phyloP scores from a whole-genome alignment of 2,888 invertebrate genomes.

The Aleiodes testaceus region DNA sequence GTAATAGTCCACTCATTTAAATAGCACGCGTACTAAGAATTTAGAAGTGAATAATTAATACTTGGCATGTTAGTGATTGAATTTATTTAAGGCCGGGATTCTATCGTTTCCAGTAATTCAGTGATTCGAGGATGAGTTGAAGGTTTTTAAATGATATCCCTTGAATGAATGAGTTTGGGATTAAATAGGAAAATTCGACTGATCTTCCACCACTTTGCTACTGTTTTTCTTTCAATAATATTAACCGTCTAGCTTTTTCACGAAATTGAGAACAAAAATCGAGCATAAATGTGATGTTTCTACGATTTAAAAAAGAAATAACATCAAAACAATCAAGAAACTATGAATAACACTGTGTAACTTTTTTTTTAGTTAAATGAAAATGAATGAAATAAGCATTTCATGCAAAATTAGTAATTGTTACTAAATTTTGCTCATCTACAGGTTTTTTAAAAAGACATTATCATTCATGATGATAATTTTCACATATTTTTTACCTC shows the following conservation, averaged over 20 bases:
- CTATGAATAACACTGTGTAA: conserved; percentile 25
- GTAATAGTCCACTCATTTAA: conserved; percentile 6
- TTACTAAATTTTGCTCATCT: conserved; percentile 16
- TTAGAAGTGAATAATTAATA: conserved; percentile 19
- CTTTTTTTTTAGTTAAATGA: conserved; percentile 33
- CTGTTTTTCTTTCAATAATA: conserved; percentile 34
- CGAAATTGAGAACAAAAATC: conserved; percentile 50
- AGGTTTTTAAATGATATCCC: conserved; percentile 30
- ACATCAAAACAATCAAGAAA: conserved; percentile 21
- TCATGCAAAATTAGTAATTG: conserved; percentile 21
- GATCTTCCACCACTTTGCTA: neutral
- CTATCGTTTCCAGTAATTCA: neutral
- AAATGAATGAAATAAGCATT: conserved; percentile 53
- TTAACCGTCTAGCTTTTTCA: conserved; percentile 70
- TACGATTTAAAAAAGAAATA: too few species aligned
- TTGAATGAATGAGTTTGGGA: too few species aligned
- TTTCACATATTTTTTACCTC: conserved; percentile 36
- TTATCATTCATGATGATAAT: conserved; percentile 36
- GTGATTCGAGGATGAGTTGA: neutral
- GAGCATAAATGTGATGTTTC: conserved; percentile 46
- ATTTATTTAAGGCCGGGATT: conserved; percentile 48
- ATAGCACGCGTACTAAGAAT: conserved; percentile 18
- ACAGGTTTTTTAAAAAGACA: conserved; percentile 11
- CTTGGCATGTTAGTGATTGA: conserved; percentile 40
- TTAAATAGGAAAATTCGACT: neutral